Evolutionary conservation across 2,113 vertebrate species (phyloP).

Genomic region (Apus apus): DNA sequence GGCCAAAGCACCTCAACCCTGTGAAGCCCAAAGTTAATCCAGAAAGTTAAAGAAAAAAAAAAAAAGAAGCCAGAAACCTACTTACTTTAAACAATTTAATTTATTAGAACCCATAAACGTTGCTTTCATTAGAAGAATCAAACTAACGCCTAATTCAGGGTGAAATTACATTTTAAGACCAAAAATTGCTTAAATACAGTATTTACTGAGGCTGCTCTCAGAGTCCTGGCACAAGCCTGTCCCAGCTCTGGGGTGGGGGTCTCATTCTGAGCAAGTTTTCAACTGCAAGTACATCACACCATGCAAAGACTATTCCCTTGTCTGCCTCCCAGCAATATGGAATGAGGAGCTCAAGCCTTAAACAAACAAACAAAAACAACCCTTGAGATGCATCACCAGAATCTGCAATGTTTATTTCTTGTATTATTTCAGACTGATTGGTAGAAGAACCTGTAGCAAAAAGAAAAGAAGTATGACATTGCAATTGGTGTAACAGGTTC

Average conservation of each 20-base stretch:
- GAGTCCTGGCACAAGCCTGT: not conserved
- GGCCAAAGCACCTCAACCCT: too few relatives aligned
- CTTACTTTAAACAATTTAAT: slow-evolving; percentile 56
- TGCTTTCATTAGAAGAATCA: slow-evolving; percentile 67
- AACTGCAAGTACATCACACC: not conserved
- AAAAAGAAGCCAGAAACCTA: not conserved
- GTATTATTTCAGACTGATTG: not conserved
- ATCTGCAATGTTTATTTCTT: not conserved
- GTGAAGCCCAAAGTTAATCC: fast-evolving
- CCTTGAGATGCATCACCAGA: not conserved
- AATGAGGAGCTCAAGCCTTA: not conserved
- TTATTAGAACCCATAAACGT: slow-evolving; percentile 75
- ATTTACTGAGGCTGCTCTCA: slow-evolving; percentile 4
- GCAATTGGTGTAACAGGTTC: not conserved
- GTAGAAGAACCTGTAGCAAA: not conserved
- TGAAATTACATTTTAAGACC: slow-evolving; percentile 65
- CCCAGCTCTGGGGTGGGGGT: not conserved
- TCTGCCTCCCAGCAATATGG: not conserved
- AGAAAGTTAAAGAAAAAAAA: not conserved
- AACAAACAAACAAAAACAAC: not conserved
- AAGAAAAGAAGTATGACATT: not conserved
- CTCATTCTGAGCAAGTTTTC: slow-evolving; percentile 15
- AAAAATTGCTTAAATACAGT: slow-evolving; percentile 23
- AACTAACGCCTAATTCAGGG: slow-evolving; percentile 70
- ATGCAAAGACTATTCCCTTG: not conserved